Evolutionary conservation across 2,797 vertebrate genomes (phyloP).

Genomic region (Choloepus didactylus): DNA sequence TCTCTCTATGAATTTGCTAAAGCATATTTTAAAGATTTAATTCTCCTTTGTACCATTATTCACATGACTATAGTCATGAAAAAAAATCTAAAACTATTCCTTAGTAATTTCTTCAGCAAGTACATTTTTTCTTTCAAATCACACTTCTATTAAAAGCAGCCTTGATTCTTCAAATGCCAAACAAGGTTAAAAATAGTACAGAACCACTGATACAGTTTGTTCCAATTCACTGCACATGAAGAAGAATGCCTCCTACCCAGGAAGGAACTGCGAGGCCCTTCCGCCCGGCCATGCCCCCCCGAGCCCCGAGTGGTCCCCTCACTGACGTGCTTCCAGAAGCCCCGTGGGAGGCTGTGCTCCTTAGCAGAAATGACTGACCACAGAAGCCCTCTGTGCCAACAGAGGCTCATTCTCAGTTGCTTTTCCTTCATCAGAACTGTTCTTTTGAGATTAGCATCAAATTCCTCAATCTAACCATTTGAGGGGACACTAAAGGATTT

Average conservation of each 20-base stretch:
- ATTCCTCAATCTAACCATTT: background rate
- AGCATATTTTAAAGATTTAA: background rate
- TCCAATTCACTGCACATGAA: background rate
- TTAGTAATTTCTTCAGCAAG: background rate
- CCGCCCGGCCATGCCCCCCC: background rate
- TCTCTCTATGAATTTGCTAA: background rate
- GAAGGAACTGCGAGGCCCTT: background rate
- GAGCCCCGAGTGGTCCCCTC: background rate
- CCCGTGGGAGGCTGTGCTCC: background rate
- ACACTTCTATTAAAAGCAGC: constrained; percentile 40
- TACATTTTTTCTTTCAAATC: constrained; percentile 33
- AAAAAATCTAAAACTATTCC: constrained; percentile 4
- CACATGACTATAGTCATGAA: background rate
- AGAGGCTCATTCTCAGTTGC: background rate
- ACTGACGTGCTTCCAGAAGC: background rate
- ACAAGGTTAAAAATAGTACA: constrained; percentile 36
- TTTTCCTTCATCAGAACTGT: background rate
- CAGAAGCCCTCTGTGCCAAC: background rate
- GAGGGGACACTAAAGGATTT: background rate
- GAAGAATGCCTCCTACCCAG: background rate
- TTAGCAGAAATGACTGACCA: background rate
- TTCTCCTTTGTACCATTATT: background rate
- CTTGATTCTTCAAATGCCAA: constrained; percentile 62
- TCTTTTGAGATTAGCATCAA: background rate
- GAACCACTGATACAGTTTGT: background rate